Base-by-base conservation (phyloP, 2,888 invertebrate species). In the Thumatha senex region DNA sequence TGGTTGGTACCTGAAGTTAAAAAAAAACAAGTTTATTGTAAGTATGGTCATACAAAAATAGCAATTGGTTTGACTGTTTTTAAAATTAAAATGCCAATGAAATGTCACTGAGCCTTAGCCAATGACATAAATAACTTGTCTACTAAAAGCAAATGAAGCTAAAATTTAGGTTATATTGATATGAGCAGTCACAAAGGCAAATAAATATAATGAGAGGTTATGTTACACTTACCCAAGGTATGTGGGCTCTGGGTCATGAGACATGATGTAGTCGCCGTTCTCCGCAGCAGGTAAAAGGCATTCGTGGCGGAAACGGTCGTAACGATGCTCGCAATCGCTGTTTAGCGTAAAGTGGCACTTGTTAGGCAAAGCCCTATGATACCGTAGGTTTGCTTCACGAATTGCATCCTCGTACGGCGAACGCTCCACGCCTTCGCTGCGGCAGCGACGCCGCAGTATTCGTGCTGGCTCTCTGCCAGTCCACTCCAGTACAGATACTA, bases 401-500 rank as follows among this genome's bases (percentile, higher is more conserved):
- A 72, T 82, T 60, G 71, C 87, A 87, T 90, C 86, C 80, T 91
- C 91, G 70, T 86, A 91, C 43, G 91, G 89, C 61, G 91, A 90
- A 45, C 89, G 82, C 61, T 92, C 92, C 40, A 92, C 76, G 44
- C 92, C 90, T 68, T 92, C 92, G 70, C 92, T 92, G 67, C 89
- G 89, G 71, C 92, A 92, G 63, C 92, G 86, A 48, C 92, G 87
- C 62, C 92, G 85, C 66, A 89, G 65, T 56, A 90, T 86, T 39
- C 87, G 84, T 53, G 89, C 90, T 63, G 89, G 83, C 56, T 79
- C 82, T 48, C 84, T 77, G 54, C 79, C 79, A 50, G 85, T 76
- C 80, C 85, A 86, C 81, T 87, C 84, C 65, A 89, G 76, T 60
- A 87, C 86, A 42, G 86, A 82, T 53, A 80, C 86, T 56, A 91